Conservation (phyloP, 2,888 invertebrate species). For the Hydraecia micacea region DNA sequence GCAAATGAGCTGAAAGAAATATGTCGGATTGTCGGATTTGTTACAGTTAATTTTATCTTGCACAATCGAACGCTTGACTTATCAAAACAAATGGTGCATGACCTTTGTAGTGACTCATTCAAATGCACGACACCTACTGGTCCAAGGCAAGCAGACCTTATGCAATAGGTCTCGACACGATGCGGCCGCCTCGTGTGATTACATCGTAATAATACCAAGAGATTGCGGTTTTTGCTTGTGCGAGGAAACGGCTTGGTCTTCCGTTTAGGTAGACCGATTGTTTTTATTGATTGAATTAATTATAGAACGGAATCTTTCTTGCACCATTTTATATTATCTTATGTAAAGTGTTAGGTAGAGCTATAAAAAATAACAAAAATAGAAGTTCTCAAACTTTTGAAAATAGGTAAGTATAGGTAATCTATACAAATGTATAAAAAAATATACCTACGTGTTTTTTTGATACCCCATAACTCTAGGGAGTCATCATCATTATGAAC, state of each 20-base stretch:
- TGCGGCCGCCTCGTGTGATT: constrained; percentile 4
- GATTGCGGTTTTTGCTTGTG: neutral
- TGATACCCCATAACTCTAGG: too few species aligned
- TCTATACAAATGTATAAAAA: too few species aligned
- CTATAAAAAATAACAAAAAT: too few species aligned
- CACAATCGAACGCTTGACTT: constrained; percentile 11
- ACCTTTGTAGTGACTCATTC: constrained; percentile 29
- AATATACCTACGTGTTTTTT: too few species aligned
- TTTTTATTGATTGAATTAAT: constrained; percentile 9
- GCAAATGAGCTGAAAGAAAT: too few species aligned
- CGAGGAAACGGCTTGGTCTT: constrained; percentile 9
- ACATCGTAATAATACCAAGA: neutral
- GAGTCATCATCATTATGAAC: too few species aligned
- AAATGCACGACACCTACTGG: constrained; percentile 20
- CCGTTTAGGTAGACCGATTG: constrained; percentile 15
- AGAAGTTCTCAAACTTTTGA: neutral
- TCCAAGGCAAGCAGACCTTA: constrained; percentile 49
- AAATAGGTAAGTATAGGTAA: neutral
- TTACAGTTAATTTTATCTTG: neutral
- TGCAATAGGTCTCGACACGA: constrained; percentile 28
- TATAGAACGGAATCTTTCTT: neutral
- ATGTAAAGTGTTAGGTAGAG: neutral
- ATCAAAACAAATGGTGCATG: constrained; percentile 50
- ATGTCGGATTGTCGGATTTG: neutral
- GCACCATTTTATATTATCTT: neutral